Conservation (phyloP, 2,888 invertebrate species). For the Pyrgus malvae region DNA sequence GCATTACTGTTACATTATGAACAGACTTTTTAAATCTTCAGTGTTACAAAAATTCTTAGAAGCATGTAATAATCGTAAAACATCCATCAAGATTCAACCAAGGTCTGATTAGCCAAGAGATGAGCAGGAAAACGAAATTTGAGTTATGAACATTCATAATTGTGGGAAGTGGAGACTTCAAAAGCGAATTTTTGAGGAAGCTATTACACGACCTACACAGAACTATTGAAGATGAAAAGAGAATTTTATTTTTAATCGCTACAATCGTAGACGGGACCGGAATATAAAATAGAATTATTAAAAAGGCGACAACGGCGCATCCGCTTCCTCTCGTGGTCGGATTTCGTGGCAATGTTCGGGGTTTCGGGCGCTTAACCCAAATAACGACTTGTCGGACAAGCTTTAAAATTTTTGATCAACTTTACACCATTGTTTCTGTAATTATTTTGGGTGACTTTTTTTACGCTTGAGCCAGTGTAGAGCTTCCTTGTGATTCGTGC, state of each 20-base stretch:
- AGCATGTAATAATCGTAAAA: conserved; percentile 9
- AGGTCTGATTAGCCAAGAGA: conserved; percentile 15
- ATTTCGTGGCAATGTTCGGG: conserved; percentile 38
- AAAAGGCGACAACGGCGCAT: conserved; percentile 70
- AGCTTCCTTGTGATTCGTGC: no score
- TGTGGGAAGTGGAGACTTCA: conserved; percentile 52
- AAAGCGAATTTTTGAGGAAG: conserved; percentile 55
- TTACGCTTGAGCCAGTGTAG: no score
- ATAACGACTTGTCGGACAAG: background rate
- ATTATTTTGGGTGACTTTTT: no score
- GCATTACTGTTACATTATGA: conserved; percentile 1
- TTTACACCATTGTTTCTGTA: no score
- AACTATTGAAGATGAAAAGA: conserved; percentile 61
- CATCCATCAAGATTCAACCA: conserved; percentile 12
- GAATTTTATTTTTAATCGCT: conserved; percentile 67
- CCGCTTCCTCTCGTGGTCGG: conserved; percentile 69
- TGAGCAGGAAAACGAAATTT: conserved; percentile 31
- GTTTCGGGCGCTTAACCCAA: conserved; percentile 9
- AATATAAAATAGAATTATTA: conserved; percentile 73
- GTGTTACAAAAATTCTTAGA: conserved; percentile 2
- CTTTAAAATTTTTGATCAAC: background rate
- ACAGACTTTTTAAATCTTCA: background rate
- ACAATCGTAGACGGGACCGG: conserved; percentile 54
- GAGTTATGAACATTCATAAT: conserved; percentile 33
- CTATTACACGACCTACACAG: conserved; percentile 51